These are phyloP conservation scores for Atrichornis clamosus DNA, from an alignment of 2,113 vertebrate species.

Conservation along the genomic window DNA sequence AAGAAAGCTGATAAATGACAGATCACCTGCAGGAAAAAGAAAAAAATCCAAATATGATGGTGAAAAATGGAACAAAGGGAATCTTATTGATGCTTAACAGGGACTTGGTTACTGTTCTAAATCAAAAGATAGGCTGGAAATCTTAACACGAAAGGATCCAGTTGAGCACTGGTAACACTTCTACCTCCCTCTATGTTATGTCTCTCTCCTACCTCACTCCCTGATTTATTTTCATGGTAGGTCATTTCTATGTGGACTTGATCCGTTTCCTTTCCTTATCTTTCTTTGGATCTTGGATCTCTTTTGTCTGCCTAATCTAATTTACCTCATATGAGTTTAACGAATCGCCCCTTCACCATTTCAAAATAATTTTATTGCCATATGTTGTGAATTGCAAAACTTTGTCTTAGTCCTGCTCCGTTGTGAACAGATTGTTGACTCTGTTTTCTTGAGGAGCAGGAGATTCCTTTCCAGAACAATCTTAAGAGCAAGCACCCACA, in stretches of 20 bases:
- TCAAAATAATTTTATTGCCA: neutral
- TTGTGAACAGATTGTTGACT: neutral
- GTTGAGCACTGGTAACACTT: neutral
- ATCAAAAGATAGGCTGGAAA: neutral
- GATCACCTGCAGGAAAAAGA: neutral
- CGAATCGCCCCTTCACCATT: neutral
- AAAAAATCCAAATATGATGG: neutral
- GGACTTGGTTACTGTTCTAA: neutral
- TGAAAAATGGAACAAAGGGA: neutral
- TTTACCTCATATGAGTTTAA: neutral
- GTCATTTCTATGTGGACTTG: accelerated
- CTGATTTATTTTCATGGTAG: neutral
- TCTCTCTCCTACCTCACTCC: neutral
- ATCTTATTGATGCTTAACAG: neutral
- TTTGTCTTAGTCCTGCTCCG: neutral
- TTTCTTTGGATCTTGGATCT: neutral
- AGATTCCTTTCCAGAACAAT: neutral
- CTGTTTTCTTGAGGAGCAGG: neutral
- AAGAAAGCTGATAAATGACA: neutral
- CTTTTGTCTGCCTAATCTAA: neutral
- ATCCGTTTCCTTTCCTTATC: neutral
- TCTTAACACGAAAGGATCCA: neutral
- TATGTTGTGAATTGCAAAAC: neutral
- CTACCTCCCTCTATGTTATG: neutral
- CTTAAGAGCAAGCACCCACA: neutral